Evolutionary conservation across 1,140 invertebrate genomes (phyloP).

Genomic region (Drosophila kanapiae): DNA sequence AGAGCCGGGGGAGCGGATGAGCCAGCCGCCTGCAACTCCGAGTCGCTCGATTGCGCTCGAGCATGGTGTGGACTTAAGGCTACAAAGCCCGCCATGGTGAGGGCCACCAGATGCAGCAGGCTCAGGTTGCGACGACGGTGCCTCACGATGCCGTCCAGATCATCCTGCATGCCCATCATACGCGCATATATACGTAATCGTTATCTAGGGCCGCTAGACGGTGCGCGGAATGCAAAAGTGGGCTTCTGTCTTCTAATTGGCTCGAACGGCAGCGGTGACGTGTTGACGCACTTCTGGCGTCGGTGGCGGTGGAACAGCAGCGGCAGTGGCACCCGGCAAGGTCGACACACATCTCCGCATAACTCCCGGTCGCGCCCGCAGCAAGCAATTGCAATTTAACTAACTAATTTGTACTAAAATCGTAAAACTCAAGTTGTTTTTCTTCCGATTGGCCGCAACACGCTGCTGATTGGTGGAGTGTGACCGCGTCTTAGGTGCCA

Average conservation of each 20-base stretch:
- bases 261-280: conserved; percentile 42
- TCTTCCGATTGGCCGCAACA: conserved; percentile 32
- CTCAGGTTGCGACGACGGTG: conserved; percentile 51
- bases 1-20: conserved; percentile 45
- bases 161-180: conserved; percentile 78
- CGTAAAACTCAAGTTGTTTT: conserved; percentile 33
- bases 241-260: conserved; percentile 60
- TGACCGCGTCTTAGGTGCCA: conserved; percentile 6
- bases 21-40: conserved; percentile 32
- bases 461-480: conserved; percentile 47
- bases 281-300: conserved; percentile 38
- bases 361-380: conserved; percentile 39
- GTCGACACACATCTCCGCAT: conserved; percentile 71
- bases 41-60: conserved; percentile 12
- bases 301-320: conserved; percentile 55
- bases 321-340: conserved; percentile 68
- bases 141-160: conserved; percentile 56
- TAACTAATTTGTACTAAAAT: conserved; percentile 19
- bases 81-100: conserved; percentile 67
- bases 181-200: conserved; percentile 45
- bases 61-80: conserved; percentile 30
- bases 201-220: conserved; percentile 13
- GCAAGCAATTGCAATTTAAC: conserved; percentile 17
- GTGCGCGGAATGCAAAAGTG: conserved; percentile 45
- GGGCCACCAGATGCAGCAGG: conserved; percentile 65